Conservation (phyloP, 2,113 vertebrate species). For the Todiramphus saurophagus region DNA sequence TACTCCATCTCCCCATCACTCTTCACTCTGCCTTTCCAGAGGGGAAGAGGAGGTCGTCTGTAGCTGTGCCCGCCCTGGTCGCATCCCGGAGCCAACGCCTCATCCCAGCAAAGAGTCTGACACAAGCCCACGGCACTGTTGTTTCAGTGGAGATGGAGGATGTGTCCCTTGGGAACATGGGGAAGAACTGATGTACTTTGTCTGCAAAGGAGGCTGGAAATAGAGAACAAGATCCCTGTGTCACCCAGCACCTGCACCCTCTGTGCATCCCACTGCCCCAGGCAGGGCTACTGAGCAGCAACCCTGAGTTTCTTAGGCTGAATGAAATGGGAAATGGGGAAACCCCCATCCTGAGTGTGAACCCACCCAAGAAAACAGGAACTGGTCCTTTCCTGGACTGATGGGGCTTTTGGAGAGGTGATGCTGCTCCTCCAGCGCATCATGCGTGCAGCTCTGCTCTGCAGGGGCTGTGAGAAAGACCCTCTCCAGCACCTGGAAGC, state of each 20-base stretch:
- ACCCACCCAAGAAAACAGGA: neutral
- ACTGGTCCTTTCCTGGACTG: neutral
- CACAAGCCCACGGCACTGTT: neutral
- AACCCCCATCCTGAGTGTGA: neutral
- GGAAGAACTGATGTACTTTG: neutral
- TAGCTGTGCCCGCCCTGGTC: neutral
- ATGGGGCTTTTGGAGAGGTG: neutral
- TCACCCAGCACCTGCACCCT: neutral
- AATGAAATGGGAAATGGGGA: neutral
- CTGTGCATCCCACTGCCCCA: neutral
- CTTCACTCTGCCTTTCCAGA: slow-evolving; percentile 44
- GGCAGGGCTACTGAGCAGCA: neutral
- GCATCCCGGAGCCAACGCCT: neutral
- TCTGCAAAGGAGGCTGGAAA: neutral
- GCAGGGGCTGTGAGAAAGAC: neutral
- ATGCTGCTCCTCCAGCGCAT: neutral
- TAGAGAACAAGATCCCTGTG: neutral
- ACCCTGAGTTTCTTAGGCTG: neutral
- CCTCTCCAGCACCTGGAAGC: neutral
- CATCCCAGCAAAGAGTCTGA: neutral
- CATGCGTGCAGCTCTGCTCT: neutral
- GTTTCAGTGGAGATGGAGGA: neutral
- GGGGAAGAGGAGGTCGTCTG: slow-evolving; percentile 7
- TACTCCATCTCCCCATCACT: neutral
- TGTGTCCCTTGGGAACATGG: neutral